Conservation (phyloP, 2,113 vertebrate genomes). For the Verasper variegatus region DNA sequence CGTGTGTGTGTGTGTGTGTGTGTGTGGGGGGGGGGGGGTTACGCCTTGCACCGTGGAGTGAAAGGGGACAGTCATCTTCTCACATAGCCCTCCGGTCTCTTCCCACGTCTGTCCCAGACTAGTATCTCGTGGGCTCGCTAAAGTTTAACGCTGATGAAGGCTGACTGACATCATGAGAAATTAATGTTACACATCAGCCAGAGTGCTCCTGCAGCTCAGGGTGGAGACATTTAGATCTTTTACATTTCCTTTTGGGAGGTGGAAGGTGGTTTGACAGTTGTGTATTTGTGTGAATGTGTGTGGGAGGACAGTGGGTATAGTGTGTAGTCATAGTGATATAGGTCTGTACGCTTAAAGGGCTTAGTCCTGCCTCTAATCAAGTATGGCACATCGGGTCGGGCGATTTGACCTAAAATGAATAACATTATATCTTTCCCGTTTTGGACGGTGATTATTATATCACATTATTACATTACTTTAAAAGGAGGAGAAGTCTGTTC, state of each 20-base stretch:
- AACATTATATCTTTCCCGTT: too few species aligned
- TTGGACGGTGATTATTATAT: too few species aligned
- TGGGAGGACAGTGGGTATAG: not conserved
- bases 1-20: not conserved
- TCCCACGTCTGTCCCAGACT: conserved; percentile 55
- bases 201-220: conserved; percentile 49
- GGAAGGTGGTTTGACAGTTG: conserved; percentile 25
- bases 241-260: conserved; percentile 30
- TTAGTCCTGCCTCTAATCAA: not conserved
- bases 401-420: too few species aligned
- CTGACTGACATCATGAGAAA: conserved; percentile 82
- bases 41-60: not conserved
- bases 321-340: not conserved
- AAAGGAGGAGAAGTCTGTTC: too few species aligned
- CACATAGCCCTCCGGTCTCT: conserved; percentile 60
- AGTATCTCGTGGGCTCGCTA: conserved; percentile 54
- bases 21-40: not conserved
- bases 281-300: conserved; percentile 14
- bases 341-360: conserved; percentile 6
- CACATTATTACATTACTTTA: too few species aligned
- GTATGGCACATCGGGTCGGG: not conserved
- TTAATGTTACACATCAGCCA: conserved; percentile 73
- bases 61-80: conserved; percentile 55
- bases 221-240: conserved; percentile 55
- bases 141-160: conserved; percentile 78